Base-by-base conservation (phyloP, 2,888 invertebrate genomes). In the Peribatodes rhomboidaria region DNA sequence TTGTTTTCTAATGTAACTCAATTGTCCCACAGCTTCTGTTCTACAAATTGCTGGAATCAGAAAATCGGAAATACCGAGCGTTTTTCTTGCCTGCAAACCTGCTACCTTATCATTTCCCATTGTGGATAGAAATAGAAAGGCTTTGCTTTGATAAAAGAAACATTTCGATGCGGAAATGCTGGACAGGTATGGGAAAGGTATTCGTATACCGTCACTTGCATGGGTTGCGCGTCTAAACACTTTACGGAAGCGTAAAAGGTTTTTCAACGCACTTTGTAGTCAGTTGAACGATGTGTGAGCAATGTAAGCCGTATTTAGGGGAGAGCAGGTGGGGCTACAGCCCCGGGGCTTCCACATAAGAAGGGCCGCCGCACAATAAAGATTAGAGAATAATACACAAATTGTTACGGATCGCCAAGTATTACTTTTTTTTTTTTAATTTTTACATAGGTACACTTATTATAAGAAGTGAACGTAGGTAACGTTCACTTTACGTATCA, bases 31-130 rank as follows among this genome's bases (percentile, higher is more conserved):
- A 9, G 20, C 20, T 42, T 14, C 9, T 1, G n/a, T 8, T 6
- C 54, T 61, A 61, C 13, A 39, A 39, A 55, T 56, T 50, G 49
- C 22, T 27, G 55, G 61, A 50, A 55, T 39, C 55, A 55, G 61
- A 39, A 47, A 56, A 61, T 61, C 55, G 61, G 35, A 61, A 50
- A 61, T 61, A 16, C 55, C 55, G 46, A 49, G 42, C 49, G 50
- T 56, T 61, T 61, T 56, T 61, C 20, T 55, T 16, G 10, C 42
- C 31, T 42, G 55, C 61, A 55, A 55, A 50, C 55, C 55, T 33
- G 61, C 41, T 56, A 50, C 47, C 41, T 41, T 56, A 56, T 56
- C 61, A 47, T 54, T 47, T 39, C 44, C 44, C 27, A 35, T 55
- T 55, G 55, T 55, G 35, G 41, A 55, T 35, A 31, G 44, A 55